Conservation (phyloP, 1,140 invertebrate genomes). For the Drosophila mauritiana region DNA sequence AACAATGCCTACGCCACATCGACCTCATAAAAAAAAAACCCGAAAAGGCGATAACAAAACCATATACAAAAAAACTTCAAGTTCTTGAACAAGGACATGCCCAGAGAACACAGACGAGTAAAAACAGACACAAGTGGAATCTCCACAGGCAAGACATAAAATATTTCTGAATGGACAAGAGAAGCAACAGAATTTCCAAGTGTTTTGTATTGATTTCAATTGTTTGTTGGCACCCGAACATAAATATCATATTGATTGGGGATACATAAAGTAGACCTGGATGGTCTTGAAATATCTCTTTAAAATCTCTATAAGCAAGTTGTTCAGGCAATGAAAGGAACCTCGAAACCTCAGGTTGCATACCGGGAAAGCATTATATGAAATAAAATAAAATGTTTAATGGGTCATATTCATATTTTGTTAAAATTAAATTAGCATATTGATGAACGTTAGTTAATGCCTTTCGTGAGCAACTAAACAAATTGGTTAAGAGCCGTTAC, state of each 20-base stretch:
- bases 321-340: neutral
- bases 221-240: slow-evolving; percentile 70
- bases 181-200: slow-evolving; percentile 59
- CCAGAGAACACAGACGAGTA: slow-evolving; percentile 22
- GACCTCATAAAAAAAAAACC: neutral
- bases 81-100: slow-evolving; percentile 14
- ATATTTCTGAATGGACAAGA: slow-evolving; percentile 42
- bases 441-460: neutral
- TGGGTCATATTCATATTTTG: too few relatives aligned
- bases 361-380: too few relatives aligned
- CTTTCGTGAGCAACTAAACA: slow-evolving; percentile 1
- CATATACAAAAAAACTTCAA: slow-evolving; percentile 5
- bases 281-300: neutral
- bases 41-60: slow-evolving; percentile 12
- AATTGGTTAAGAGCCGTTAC: slow-evolving; percentile 1
- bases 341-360: too few relatives aligned
- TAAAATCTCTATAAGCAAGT: too few relatives aligned
- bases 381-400: too few relatives aligned
- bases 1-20: slow-evolving; percentile 12
- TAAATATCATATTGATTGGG: slow-evolving; percentile 54
- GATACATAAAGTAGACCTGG: neutral
- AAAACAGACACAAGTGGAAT: slow-evolving; percentile 36
- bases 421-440: neutral
- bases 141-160: slow-evolving; percentile 48
- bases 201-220: slow-evolving; percentile 75